These are phyloP conservation scores for Sitophilus oryzae DNA, from an alignment of 1,140 invertebrate species.

Conservation along the genomic window DNA sequence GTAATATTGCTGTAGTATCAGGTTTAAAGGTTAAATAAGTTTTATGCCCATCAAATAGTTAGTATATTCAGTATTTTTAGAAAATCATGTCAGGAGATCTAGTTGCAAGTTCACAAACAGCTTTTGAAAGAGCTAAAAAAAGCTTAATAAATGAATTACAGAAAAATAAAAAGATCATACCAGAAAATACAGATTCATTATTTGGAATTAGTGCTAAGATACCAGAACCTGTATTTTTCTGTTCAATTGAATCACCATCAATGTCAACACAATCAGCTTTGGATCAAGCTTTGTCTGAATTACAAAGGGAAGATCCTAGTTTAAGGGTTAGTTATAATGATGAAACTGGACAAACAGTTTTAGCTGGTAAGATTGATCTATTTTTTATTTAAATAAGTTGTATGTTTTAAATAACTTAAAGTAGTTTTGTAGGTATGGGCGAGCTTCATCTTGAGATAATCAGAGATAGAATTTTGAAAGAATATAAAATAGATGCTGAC, in stretches of 20 bases:
- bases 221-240: slow-evolving; percentile 95
- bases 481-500: slow-evolving; percentile 90
- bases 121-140: slow-evolving; percentile 53
- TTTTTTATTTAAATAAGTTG: slow-evolving; percentile 3
- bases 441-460: slow-evolving; percentile 96
- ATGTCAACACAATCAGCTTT: slow-evolving; percentile 66
- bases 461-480: slow-evolving; percentile 74
- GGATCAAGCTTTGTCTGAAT: slow-evolving; percentile 76
- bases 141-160: slow-evolving; percentile 44
- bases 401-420: not conserved
- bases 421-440: slow-evolving; percentile 67
- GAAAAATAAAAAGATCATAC: slow-evolving; percentile 21
- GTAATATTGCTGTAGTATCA: slow-evolving; percentile 87
- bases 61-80: too few species aligned
- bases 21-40: slow-evolving; percentile 65
- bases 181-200: slow-evolving; percentile 27
- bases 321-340: slow-evolving; percentile 67
- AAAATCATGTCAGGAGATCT: slow-evolving; percentile 80
- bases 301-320: slow-evolving; percentile 92
- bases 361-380: slow-evolving; percentile 49
- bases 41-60: not conserved
- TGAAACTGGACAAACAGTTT: slow-evolving; percentile 80
- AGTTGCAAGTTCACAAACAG: slow-evolving; percentile 56
- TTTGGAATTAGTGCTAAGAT: slow-evolving; percentile 48
- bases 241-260: slow-evolving; percentile 90